These are phyloP conservation scores for Acrobeloides nanus DNA, from an alignment of 2,888 invertebrate genomes.

Conservation along the genomic window DNA sequence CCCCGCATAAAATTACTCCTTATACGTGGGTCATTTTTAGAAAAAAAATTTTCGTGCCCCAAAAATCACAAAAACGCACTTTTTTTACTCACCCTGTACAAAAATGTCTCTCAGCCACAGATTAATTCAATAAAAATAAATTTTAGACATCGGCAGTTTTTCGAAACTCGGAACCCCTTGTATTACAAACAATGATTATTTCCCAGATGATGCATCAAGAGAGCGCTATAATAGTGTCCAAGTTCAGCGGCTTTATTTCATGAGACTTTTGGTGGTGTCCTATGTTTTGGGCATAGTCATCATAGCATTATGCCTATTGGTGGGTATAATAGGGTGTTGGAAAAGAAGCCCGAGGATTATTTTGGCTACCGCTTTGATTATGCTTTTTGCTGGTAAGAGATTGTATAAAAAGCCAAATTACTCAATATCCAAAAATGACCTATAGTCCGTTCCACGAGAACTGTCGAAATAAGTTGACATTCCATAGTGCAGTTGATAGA, in stretches of 20 bases:
- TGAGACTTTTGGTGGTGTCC: slow-evolving; percentile 81
- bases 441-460: no score
- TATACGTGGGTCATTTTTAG: no score
- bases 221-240: slow-evolving; percentile 30
- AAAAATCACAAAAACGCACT: no score
- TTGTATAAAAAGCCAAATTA: slow-evolving; percentile 1
- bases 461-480: background rate
- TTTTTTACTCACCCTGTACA: no score
- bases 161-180: slow-evolving; percentile 37
- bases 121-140: no score
- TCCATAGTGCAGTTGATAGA: no score
- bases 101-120: no score
- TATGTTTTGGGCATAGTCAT: slow-evolving; percentile 85
- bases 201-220: slow-evolving; percentile 28
- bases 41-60: no score
- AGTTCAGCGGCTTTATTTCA: slow-evolving; percentile 61
- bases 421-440: no score
- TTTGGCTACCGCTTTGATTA: slow-evolving; percentile 81
- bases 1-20: no score
- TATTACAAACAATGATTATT: slow-evolving; percentile 34
- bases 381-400: slow-evolving; percentile 75
- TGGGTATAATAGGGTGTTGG: slow-evolving; percentile 93
- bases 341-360: slow-evolving; percentile 85
- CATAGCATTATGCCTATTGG: slow-evolving; percentile 86
- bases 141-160: slow-evolving; percentile 41